Base-by-base conservation (phyloP, 2,888 invertebrate genomes). In the Mystacides longicornis region DNA sequence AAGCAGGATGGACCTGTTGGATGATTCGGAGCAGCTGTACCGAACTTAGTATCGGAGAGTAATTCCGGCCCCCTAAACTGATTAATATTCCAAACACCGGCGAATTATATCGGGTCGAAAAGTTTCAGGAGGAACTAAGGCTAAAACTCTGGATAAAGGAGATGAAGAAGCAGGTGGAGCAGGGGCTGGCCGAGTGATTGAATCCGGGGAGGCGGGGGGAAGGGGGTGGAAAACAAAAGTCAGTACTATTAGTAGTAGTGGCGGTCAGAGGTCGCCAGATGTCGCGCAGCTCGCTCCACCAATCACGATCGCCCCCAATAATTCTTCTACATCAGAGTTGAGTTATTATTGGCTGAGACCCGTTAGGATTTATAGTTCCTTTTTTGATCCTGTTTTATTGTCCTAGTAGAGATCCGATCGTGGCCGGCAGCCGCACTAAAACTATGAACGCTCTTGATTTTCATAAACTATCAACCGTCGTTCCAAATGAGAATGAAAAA, bases 71-170 rank as follows among this genome's bases (percentile, higher is more conserved):
- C 37, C 37, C 16, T 37, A n/a, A 4, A 14, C 37, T 37, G 7
- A 37, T 37, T 37, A 37, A 37, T 37, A 37, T 37, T 37, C 37
- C 16, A 37, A 37, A 37, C 37, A 37, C 4, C 37, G 14, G 16
- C 37, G 37, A 37, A 37, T 37, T 37, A 37, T 37, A 37, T 37
- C 37, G 37, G 37, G 37, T 37, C 37, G 37, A 37, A 37, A 37
- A 37, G 37, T 37, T 37, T 37, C 37, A 3, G n/a, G 3, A 14
- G 37, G 16, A 37, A 37, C 37, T 37, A 7, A 5, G 7, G 27
- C 11, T 11, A 14, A 14, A n/a, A n/a, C n/a, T n/a, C n/a, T n/a
- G n/a, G n/a, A 37, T 3, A n/a, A 3, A 7, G 14, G 14, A 37
- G 37, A 37, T 14, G 37, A 37, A 37, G 37, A 37, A 37, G 14